Conservation (phyloP, 2,797 vertebrate genomes). For the Chrysocyon brachyurus region DNA sequence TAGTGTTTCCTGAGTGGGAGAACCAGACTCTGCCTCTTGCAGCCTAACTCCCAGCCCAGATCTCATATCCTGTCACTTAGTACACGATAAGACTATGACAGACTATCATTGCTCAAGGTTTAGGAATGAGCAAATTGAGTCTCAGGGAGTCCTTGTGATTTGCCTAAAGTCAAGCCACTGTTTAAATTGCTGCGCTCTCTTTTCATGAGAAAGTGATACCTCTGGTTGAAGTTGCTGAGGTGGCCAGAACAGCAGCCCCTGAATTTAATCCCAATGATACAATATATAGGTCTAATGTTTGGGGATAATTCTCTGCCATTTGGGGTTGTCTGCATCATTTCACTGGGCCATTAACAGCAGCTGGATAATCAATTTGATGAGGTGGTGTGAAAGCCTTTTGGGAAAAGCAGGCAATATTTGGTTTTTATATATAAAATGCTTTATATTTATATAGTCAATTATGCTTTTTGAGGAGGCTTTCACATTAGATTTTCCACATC, state of each 20-base stretch:
- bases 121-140: not conserved
- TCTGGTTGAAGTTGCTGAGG: not conserved
- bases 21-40: not conserved
- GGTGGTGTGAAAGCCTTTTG: not conserved
- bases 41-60: not conserved
- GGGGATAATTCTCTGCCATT: not conserved
- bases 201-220: not conserved
- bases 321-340: not conserved
- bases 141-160: not conserved
- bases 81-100: not conserved
- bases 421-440: not conserved
- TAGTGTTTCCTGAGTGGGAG: not conserved
- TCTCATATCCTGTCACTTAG: not conserved
- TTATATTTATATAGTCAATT: conserved; percentile 25
- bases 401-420: not conserved
- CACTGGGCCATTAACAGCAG: not conserved
- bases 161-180: rapidly evolving
- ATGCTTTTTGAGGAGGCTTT: not conserved
- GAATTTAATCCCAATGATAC: no score
- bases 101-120: not conserved
- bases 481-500: not conserved
- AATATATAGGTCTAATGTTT: rapidly evolving
- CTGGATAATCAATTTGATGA: not conserved
- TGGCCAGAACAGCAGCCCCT: rapidly evolving
- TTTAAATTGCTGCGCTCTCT: not conserved